Base-by-base conservation (phyloP, 2,113 vertebrate genomes). In the Oncorhynchus masou region DNA sequence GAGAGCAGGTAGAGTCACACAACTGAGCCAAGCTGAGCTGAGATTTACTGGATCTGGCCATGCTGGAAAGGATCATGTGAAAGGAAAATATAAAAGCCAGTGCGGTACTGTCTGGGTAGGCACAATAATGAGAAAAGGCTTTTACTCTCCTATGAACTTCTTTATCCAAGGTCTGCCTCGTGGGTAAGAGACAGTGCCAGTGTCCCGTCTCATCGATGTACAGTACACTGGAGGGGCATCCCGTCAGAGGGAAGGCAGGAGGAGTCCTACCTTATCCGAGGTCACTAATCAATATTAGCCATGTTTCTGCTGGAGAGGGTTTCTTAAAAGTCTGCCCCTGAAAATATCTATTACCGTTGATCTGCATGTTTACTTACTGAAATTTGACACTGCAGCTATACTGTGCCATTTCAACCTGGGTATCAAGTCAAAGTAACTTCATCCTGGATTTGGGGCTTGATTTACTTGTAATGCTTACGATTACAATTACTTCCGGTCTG, bases 221-320 rank as follows among this genome's bases (percentile, higher is more conserved):
- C 59, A 22, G n/a, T 62, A 62, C 59, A 22, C 59, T 62, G 13
- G 59, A 62, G 59, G 7, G 5, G 1, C 59, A 62, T 22, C 19
- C n/a, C 7, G 1, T 62, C 7, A 62, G 59, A 62, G 59, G 59
- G 59, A 22, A 62, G n/a, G 59, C 6, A 62, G 59, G 59, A 62
- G 59, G n/a, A 8, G 59, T 62, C n/a, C n/a, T 13, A 62, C 9
- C 39, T 73, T 68, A 62, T 70, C 65, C 9, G 62, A 45, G n/a
- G 65, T 66, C 71, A 59, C 39, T 74, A 62, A 74, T 82, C 78
- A 78, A 82, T 73, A 76, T 76, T 78, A 79, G 73, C 74, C 71
- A 65, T 76, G 49, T 65, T 73, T 74, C n/a, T 62, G 59, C 59
- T 60, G 24, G 27, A 81, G 74, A 31, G 9, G 49, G 74, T 19